Percentiles rank a stretch among this genome's conserved stretches.
phyloP scores from a whole-genome alignment of 2,888 invertebrate genomes.

The Pristionchus maxplancki region DNA sequence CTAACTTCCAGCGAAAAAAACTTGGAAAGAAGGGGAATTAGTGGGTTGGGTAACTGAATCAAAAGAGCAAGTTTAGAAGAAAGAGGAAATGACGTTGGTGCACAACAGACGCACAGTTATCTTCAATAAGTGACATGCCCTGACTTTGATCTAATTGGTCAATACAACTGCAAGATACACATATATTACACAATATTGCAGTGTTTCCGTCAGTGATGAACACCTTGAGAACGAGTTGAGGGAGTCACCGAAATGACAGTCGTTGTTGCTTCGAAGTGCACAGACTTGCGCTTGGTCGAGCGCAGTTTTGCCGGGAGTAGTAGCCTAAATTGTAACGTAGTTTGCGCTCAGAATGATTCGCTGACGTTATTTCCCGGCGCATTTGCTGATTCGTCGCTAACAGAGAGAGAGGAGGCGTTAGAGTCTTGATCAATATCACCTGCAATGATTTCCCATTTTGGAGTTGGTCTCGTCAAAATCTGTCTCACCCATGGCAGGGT shows the following conservation, averaged over 20 bases:
- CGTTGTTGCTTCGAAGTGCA: neutral
- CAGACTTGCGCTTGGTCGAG: neutral
- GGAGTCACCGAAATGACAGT: neutral
- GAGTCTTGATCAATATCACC: slow-evolving; percentile 7
- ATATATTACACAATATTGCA: no score
- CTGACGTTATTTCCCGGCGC: slow-evolving; percentile 4
- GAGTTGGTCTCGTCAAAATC: no score
- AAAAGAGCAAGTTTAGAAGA: no score
- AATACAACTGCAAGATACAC: no score
- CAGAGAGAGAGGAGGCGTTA: neutral
- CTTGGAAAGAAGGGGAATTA: neutral
- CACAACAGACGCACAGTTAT: no score
- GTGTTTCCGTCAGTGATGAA: neutral
- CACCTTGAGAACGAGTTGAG: neutral
- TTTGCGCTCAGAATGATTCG: neutral
- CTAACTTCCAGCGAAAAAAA: neutral
- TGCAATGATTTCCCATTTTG: no score
- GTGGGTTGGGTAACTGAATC: neutral
- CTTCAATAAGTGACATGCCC: no score
- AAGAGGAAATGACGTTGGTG: no score
- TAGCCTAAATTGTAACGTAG: neutral
- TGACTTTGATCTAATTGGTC: no score
- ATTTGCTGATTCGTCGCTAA: slow-evolving; percentile 1
- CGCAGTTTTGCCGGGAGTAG: neutral
- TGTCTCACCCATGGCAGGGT: neutral